Percentiles rank a stretch among this genome's conserved stretches.
Evolutionary conservation across 2,797 vertebrate genomes (phyloP).

Genomic region (Phrynocephalus vlangalii): DNA sequence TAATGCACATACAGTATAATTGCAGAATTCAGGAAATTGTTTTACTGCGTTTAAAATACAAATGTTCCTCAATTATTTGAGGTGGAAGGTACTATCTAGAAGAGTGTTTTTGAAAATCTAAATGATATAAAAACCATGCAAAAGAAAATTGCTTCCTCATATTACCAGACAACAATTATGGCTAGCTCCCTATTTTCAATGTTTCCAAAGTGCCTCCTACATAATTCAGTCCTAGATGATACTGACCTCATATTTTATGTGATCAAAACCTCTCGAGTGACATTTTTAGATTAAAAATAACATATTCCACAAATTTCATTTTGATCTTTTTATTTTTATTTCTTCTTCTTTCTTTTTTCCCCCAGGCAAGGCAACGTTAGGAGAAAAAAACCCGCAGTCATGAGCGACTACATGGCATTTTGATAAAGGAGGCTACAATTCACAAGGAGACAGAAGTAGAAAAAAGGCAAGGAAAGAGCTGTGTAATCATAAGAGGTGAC

Average conservation of each 20-base stretch:
- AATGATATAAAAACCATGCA: constrained; percentile 15
- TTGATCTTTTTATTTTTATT: not conserved
- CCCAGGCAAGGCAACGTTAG: constrained; percentile 9
- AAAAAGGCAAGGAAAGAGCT: constrained; percentile 5
- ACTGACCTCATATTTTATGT: not conserved
- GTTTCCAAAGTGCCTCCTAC: not conserved
- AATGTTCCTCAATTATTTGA: constrained; percentile 13
- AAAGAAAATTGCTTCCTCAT: constrained; percentile 26
- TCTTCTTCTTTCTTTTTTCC: not conserved
- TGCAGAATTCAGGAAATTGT: not conserved
- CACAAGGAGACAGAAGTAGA: constrained; percentile 12
- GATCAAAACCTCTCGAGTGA: constrained; percentile 35
- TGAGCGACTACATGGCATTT: constrained; percentile 6
- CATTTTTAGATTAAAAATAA: constrained; percentile 40
- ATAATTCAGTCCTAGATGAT: not conserved
- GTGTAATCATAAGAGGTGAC: not conserved
- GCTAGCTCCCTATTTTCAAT: not conserved
- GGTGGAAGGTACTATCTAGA: not conserved
- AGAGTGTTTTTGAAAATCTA: not conserved
- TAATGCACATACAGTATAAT: not conserved
- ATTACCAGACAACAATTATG: not conserved
- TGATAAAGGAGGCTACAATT: constrained; percentile 37
- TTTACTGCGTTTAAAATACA: not conserved
- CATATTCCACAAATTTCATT: constrained; percentile 25
- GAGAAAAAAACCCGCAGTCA: not conserved